phyloP scores from a whole-genome alignment of 1,140 invertebrate species.

The Andrena cerasifolii region DNA sequence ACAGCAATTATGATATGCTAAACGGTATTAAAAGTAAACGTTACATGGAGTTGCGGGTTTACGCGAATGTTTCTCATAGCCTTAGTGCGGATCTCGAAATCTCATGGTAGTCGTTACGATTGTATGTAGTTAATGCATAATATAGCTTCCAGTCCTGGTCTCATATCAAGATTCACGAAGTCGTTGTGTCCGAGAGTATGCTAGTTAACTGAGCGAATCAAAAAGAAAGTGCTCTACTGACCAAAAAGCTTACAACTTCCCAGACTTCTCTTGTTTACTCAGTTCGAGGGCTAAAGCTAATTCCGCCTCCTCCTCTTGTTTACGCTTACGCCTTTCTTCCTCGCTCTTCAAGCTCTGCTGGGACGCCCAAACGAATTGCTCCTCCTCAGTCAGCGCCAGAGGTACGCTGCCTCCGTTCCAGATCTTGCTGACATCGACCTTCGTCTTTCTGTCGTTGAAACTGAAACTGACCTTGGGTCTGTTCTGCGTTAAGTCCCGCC shows the following conservation, averaged over 20 bases:
- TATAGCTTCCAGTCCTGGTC: conserved; percentile 23
- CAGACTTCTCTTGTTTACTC: conserved; percentile 71
- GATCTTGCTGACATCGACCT: conserved; percentile 60
- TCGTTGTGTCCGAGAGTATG: conserved; percentile 42
- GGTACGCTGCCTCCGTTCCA: conserved; percentile 70
- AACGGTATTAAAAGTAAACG: conserved; percentile 41
- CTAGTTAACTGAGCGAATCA: conserved; percentile 9
- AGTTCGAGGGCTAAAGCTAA: conserved; percentile 74
- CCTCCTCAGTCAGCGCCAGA: conserved; percentile 65
- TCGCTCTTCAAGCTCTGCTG: conserved; percentile 74
- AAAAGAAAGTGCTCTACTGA: conserved; percentile 25
- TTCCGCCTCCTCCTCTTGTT: conserved; percentile 75
- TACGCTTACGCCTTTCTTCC: conserved; percentile 74
- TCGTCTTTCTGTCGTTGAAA: conserved; percentile 67
- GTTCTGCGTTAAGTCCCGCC: conserved; percentile 53
- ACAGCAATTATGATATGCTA: conserved; percentile 37
- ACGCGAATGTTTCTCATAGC: conserved; percentile 18
- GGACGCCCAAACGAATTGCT: conserved; percentile 74
- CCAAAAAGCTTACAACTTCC: conserved; percentile 51
- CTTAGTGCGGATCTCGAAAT: conserved; percentile 21
- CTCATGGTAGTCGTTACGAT: conserved; percentile 1
- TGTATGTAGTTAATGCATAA: conserved; percentile 8
- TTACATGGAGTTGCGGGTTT: conserved; percentile 21
- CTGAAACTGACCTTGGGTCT: conserved; percentile 62
- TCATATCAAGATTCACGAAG: conserved; percentile 12